Percentiles rank a stretch among this genome's conserved stretches.
Evolutionary conservation across 2,113 vertebrate species (phyloP).

Genomic region (Antechinus flavipes): DNA sequence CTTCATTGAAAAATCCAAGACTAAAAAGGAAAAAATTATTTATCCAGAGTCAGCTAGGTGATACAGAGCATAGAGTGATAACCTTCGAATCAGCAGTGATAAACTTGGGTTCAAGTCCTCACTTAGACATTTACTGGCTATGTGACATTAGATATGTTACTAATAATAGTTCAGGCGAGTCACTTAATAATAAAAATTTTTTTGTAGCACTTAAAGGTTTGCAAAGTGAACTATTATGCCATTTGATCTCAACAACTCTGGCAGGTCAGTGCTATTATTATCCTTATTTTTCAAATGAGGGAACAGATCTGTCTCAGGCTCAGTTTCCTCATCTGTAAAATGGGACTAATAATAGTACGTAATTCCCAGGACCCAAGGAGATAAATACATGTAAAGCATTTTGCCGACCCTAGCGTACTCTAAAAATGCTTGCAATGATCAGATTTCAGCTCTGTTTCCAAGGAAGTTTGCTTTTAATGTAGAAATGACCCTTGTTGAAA

Average conservation of each 20-base stretch:
- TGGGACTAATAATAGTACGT: neutral
- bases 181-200: neutral
- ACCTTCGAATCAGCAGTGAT: neutral
- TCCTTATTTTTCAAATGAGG: neutral
- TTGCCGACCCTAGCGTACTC: neutral
- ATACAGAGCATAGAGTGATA: neutral
- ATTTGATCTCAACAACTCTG: neutral
- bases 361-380: neutral
- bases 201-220: neutral
- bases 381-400: neutral
- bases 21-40: slow-evolving; percentile 31
- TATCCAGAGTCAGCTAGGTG: neutral
- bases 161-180: neutral
- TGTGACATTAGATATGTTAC: neutral
- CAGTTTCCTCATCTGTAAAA: neutral
- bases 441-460: slow-evolving; percentile 70
- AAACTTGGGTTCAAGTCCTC: neutral
- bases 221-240: neutral
- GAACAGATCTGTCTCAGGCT: neutral
- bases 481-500: slow-evolving; percentile 52
- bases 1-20: slow-evolving; percentile 39
- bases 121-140: neutral
- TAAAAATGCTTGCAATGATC: slow-evolving; percentile 52
- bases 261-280: neutral
- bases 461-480: slow-evolving; percentile 71